Conservation (phyloP, 2,797 vertebrate genomes). For the Melanotaenia maccullochi region DNA sequence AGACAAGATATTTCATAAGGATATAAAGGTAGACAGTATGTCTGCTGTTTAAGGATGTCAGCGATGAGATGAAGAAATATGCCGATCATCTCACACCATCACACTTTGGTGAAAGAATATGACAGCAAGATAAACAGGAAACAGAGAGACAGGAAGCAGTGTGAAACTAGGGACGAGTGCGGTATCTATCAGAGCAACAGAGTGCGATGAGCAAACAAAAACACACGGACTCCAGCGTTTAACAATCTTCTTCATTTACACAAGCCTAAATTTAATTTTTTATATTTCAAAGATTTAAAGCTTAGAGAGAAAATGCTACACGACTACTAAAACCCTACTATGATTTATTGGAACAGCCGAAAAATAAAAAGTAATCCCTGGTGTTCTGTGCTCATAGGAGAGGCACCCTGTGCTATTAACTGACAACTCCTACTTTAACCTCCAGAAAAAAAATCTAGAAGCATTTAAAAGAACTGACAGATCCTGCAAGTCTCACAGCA, state of each 20-base stretch:
- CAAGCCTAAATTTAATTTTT: not conserved
- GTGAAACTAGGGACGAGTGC: slow-evolving; percentile 82
- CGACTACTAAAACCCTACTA: not conserved
- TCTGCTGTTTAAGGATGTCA: slow-evolving; percentile 40
- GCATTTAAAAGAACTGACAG: slow-evolving; percentile 56
- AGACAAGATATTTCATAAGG: slow-evolving; percentile 4
- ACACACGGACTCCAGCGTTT: slow-evolving; percentile 14
- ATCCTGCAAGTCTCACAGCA: slow-evolving; percentile 55
- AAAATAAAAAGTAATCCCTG: not conserved
- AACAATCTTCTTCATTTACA: slow-evolving; percentile 10
- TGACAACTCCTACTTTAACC: slow-evolving; percentile 52
- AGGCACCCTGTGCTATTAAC: slow-evolving; percentile 30
- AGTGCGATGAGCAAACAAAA: slow-evolving; percentile 55
- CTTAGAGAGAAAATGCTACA: not conserved
- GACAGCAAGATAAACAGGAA: slow-evolving; percentile 88
- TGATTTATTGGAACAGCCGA: not conserved
- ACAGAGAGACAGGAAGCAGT: slow-evolving; percentile 86
- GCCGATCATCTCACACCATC: slow-evolving; percentile 78
- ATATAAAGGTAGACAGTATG: slow-evolving; percentile 31
- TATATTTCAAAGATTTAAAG: not conserved
- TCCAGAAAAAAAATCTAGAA: slow-evolving; percentile 43
- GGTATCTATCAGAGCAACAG: slow-evolving; percentile 71
- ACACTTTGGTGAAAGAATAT: slow-evolving; percentile 80
- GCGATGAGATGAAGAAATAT: slow-evolving; percentile 65
- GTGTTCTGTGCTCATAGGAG: slow-evolving; percentile 35